A percentile compares a stretch with the other conserved stretches of the same genome.
These are phyloP conservation scores for Sebastes flavidus DNA, from an alignment of 2,797 vertebrate genomes.

Conservation along the genomic window DNA sequence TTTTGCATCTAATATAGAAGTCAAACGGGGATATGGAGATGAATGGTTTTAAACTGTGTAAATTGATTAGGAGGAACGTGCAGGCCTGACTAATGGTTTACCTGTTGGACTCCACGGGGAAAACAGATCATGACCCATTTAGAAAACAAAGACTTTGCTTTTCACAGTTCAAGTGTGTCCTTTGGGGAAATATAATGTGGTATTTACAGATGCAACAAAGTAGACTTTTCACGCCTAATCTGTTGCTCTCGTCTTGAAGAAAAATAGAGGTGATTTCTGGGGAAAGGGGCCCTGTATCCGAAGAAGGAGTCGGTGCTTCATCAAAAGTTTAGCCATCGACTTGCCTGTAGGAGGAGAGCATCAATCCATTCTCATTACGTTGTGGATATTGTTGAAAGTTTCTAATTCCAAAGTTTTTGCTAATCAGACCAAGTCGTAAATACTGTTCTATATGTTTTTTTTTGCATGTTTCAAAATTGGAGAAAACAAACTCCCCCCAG, in stretches of 20 bases:
- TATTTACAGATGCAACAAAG: conserved; percentile 64
- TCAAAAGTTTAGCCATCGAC: conserved; percentile 44
- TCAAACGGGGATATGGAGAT: conserved; percentile 63
- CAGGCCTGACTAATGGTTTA: conserved; percentile 60
- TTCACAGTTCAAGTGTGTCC: conserved; percentile 49
- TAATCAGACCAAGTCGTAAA: background rate
- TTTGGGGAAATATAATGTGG: conserved; percentile 62
- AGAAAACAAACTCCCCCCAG: background rate
- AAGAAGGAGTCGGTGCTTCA: conserved; percentile 31
- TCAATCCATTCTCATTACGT: conserved; percentile 20
- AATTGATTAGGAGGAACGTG: conserved; percentile 63
- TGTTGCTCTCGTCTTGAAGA: conserved; percentile 53
- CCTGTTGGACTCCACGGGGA: conserved; percentile 55
- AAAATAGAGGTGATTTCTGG: conserved; percentile 50
- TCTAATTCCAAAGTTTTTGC: background rate
- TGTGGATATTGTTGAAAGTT: background rate
- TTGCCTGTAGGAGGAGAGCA: conserved; percentile 11
- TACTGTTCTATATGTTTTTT: background rate
- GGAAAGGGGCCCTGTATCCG: conserved; percentile 15
- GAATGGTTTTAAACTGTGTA: conserved; percentile 61
- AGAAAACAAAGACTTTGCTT: conserved; percentile 63
- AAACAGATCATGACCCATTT: conserved; percentile 68
- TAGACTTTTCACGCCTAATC: conserved; percentile 47
- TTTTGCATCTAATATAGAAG: conserved; percentile 72
- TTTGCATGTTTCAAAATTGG: background rate